These are phyloP conservation scores for Caenorhabditis virilis DNA, from an alignment of 2,888 invertebrate species.

Conservation along the genomic window DNA sequence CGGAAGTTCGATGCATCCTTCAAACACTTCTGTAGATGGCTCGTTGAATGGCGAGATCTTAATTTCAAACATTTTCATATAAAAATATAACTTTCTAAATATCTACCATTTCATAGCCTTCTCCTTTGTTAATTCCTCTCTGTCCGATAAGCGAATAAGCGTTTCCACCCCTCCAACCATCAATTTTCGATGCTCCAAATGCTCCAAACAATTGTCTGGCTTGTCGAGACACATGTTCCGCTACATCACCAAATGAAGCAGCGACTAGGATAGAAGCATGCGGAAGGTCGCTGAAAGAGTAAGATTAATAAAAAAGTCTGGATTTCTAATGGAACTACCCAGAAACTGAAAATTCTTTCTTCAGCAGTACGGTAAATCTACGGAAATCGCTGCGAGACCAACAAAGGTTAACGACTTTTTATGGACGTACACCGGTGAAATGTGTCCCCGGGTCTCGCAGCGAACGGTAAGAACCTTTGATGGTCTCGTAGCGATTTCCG, in stretches of 20 bases:
- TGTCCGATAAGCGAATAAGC: slow-evolving; percentile 52
- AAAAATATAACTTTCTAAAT: no score
- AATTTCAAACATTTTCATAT: no score
- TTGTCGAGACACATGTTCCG: slow-evolving; percentile 48
- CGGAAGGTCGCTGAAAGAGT: slow-evolving; percentile 30
- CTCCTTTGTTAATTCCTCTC: slow-evolving; percentile 39
- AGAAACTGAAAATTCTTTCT: neutral
- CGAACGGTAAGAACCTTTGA: no score
- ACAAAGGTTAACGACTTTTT: neutral
- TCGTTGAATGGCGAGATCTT: slow-evolving; percentile 1
- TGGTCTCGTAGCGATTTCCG: no score
- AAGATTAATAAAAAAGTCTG: neutral
- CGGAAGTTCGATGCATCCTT: slow-evolving; percentile 50
- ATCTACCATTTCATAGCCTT: slow-evolving; percentile 39
- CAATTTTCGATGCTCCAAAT: slow-evolving; percentile 41
- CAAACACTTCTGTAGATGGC: slow-evolving; percentile 8
- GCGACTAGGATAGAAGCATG: slow-evolving; percentile 37
- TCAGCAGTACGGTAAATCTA: neutral
- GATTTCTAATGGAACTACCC: neutral
- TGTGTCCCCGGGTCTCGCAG: no score
- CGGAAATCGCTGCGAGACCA: no score
- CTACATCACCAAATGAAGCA: slow-evolving; percentile 54
- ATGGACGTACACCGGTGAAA: no score
- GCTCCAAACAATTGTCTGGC: slow-evolving; percentile 38
- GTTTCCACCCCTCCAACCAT: slow-evolving; percentile 40